Base-by-base conservation (phyloP, 2,113 vertebrate species). In the Rhynchopsitta pachyrhyncha region DNA sequence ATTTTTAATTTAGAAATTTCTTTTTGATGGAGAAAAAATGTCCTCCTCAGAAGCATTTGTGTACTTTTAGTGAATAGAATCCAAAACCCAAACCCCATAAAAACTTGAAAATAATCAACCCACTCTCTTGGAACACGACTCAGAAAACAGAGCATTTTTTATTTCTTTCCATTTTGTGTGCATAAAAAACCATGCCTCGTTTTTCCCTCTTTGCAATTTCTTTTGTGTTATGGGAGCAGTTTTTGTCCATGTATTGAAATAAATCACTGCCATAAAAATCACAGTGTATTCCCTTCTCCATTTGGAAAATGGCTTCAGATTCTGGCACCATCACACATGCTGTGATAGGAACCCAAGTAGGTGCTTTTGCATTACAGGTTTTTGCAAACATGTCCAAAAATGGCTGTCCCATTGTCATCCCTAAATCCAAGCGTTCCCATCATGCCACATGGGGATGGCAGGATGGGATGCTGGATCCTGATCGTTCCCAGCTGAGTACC, bases 71-170 rank as follows among this genome's bases (percentile, higher is more conserved):
- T 71, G 82, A 93, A 91, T 10, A 42, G 55, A 86, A 86, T 92
- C 86, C 90, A 92, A 95, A 84, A 29, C 46, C 62, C 33, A 90
- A 83, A 42, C 33, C 55, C 71, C 74, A 84, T 92, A 83, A 95
- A 94, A 91, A 33, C 35, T 75, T 93, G 91, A 93, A 94, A 91
- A 93, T 78, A 92, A 92, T 93, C 64, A 93, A 46, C 79, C 82
- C 55, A 29, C 11, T 52, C 27, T 77, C 89, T 97, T 90, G 95
- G 94, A 97, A 93, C 52, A 53, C 7, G 14, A 35, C 55, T 90
- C 86, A 79, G 90, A 91, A 93, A 91, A 86, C 11, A 57, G 64
- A 73, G 39, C 47, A 10, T 18, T 50, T 68, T 92, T 92, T 76
- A 92, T 92, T 93, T 88, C 94, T 92, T 96, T 92, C 88, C 44